Evolutionary conservation across 2,888 invertebrate species (phyloP), one percentile per base, ranked within the genome.

Genomic region (Andrena trimmerana): DNA sequence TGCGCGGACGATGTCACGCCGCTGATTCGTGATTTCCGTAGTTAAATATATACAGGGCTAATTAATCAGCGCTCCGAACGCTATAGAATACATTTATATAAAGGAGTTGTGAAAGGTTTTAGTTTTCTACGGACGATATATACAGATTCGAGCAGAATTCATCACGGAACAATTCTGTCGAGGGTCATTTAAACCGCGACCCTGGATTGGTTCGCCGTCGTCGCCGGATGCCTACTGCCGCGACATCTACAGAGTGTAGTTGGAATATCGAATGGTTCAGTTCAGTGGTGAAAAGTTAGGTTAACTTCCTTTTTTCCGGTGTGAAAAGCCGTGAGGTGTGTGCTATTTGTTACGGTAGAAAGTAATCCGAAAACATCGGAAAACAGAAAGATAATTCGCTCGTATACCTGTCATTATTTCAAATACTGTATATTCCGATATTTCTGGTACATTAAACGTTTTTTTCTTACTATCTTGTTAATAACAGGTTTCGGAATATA

Each of bases 351-450:
- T 74, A 86, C 78, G 66, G 36, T 62, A 36, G 60, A 87, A 85
- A 86, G 71, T 91, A 92, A 93, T 93, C 93, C 81, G 76, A 70
- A 85, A 91, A 90, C 92, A 93, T 93, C 93, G 81, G 67, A 81
- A 86, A 85, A 87, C 89, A 85, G 48, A 73, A 73, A 68, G 67
- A 82, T 85, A 87, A 85, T 78, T 80, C 31, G 42, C 54, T 33
- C 33, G 13, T 29, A 73, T 62, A 60, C 29, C 13, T 68, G 27
- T 8, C 20, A 50, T 60, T 65, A 50, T 70, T 75, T 36, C 16
- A 69, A 85, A 83, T 52, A 62, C 65, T 36, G 54, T n/a, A 50
- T 72, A 67, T 73, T 75, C 20, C 31, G 52, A 42, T 73, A 70
- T 72, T 62, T 57, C 72, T 78, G 52, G 68, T 42, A 36, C 24